Evolutionary conservation across 2,888 invertebrate species (phyloP).

Genomic region (Acanthosepion pharaonis): DNA sequence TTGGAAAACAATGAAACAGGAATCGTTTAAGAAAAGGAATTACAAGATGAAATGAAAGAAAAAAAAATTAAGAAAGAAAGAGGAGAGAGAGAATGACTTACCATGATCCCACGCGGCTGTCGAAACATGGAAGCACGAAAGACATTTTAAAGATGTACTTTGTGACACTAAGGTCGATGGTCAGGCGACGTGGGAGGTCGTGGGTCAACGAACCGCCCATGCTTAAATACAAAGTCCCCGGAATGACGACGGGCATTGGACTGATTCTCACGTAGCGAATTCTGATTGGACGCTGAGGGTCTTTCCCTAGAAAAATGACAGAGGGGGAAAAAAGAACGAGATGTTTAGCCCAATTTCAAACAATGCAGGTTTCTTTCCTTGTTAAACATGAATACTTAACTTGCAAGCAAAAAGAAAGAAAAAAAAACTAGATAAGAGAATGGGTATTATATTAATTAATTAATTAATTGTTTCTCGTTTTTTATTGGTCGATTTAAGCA

Average conservation of each 20-base stretch:
- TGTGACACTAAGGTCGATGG: conserved; percentile 65
- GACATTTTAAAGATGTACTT: conserved; percentile 70
- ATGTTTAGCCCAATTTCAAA: not conserved
- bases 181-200: conserved; percentile 64
- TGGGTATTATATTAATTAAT: no score
- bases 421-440: no score
- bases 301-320: conserved; percentile 57
- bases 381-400: not conserved
- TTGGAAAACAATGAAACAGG: no score
- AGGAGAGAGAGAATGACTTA: conserved; percentile 55
- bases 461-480: no score
- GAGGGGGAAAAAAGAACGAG: not conserved
- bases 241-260: conserved; percentile 68
- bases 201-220: conserved; percentile 66
- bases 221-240: conserved; percentile 67
- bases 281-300: conserved; percentile 61
- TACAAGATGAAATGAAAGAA: no score
- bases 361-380: not conserved
- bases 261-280: conserved; percentile 63
- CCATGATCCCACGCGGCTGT: conserved; percentile 69
- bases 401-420: no score
- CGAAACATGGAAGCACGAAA: conserved; percentile 68
- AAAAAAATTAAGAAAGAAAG: no score
- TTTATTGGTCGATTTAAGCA: no score
- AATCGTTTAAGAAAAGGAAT: not conserved